These are phyloP conservation scores for Connochaetes taurinus DNA, from an alignment of 2,113 vertebrate species.

Conservation along the genomic window DNA sequence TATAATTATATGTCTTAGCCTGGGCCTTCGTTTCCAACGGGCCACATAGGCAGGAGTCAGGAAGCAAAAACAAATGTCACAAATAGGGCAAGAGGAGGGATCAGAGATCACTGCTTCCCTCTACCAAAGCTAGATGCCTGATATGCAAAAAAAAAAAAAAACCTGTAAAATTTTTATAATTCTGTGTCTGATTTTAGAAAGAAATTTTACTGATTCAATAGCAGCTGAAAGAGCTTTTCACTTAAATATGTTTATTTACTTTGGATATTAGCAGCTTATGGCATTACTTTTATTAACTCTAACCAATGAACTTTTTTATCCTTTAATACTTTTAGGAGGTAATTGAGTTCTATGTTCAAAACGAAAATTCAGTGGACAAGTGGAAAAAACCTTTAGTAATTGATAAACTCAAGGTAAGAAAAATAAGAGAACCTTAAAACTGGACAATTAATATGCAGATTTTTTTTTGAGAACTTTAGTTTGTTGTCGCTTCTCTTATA, in stretches of 20 bases:
- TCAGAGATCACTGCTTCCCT: not conserved
- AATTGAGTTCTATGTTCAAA: conserved; percentile 81
- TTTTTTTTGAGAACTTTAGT: not conserved
- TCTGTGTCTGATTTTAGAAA: not conserved
- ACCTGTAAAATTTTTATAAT: not conserved
- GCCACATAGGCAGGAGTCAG: not conserved
- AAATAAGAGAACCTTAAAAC: not conserved
- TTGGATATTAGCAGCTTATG: not conserved
- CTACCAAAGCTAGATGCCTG: not conserved
- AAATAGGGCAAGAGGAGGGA: not conserved
- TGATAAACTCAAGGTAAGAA: conserved; percentile 89
- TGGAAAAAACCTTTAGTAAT: conserved; percentile 88
- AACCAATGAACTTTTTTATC: not conserved
- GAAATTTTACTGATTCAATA: not conserved
- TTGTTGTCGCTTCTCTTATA: not conserved
- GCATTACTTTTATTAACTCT: conserved; percentile 4
- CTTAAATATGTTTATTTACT: not conserved
- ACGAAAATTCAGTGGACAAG: conserved; percentile 78
- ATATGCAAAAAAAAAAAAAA: not conserved
- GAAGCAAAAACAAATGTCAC: not conserved
- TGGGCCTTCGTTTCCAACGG: not conserved
- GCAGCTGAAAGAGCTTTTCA: not conserved
- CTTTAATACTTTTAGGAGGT: conserved; percentile 83
- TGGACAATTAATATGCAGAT: not conserved
- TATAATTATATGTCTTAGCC: not conserved